Percentiles rank a stretch among this genome's conserved stretches.
phyloP scores from a whole-genome alignment of 2,797 vertebrate genomes.

The Rhabdomys pumilio region DNA sequence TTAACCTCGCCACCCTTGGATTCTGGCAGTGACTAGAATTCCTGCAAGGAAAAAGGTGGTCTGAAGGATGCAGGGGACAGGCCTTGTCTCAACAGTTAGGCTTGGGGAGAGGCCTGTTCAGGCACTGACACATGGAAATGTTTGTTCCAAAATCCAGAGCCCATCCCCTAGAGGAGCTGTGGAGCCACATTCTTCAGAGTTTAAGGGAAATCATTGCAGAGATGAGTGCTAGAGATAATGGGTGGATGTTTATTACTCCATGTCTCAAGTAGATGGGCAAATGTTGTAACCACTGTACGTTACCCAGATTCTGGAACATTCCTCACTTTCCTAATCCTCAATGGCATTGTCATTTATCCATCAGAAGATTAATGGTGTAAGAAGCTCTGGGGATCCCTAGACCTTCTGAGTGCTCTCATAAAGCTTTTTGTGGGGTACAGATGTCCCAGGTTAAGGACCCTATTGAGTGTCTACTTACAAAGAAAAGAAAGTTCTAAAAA shows the following conservation, averaged over 20 bases:
- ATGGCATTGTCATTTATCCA: constrained; percentile 25
- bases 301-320: not conserved
- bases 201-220: constrained; percentile 58
- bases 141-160: constrained; percentile 25
- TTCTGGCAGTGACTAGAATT: not conserved
- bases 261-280: constrained; percentile 42
- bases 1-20: not conserved
- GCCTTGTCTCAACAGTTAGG: not conserved
- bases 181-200: constrained; percentile 28
- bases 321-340: not conserved
- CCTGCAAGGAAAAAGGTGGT: not conserved
- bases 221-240: constrained; percentile 59
- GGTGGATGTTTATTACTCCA: constrained; percentile 38
- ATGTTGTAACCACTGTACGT: not conserved
- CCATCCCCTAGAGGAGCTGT: not conserved
- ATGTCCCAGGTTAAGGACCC: not conserved
- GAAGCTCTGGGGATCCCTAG: not conserved
- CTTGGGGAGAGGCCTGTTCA: not conserved
- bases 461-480: not conserved
- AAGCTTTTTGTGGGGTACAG: not conserved
- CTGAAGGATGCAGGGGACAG: not conserved
- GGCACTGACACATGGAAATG: not conserved
- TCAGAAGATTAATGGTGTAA: not conserved
- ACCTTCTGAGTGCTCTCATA: not conserved
- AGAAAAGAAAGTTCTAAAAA: not conserved